Percentiles rank a stretch among this genome's conserved stretches.
Conservation (phyloP, 2,888 invertebrate species). For the Melieria crassipennis region DNA sequence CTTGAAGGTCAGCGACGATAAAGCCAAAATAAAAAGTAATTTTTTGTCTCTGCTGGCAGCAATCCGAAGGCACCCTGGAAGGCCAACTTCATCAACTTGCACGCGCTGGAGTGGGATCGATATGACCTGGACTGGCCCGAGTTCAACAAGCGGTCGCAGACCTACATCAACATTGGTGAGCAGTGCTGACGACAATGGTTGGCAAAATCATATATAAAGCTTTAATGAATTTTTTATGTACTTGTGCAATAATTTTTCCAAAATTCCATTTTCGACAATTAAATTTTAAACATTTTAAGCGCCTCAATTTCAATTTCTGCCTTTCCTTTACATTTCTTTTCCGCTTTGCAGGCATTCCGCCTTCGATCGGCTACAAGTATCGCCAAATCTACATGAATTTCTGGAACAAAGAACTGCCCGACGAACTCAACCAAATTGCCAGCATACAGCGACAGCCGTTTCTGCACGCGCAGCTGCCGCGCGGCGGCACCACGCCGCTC, state of each 20-base stretch:
- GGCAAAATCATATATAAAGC: no score
- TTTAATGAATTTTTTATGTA: no score
- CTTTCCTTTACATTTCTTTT: neutral
- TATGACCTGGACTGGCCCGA: slow-evolving; percentile 86
- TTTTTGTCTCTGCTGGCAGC: slow-evolving; percentile 65
- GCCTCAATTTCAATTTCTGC: neutral
- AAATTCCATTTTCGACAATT: no score
- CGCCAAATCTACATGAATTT: slow-evolving; percentile 80
- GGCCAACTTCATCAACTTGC: slow-evolving; percentile 72
- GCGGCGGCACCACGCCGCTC: slow-evolving; percentile 17
- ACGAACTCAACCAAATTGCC: slow-evolving; percentile 71
- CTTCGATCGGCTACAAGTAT: slow-evolving; percentile 78
- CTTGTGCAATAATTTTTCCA: no score
- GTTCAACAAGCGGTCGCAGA: slow-evolving; percentile 78
- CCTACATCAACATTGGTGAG: slow-evolving; percentile 77
- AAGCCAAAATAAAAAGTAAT: neutral
- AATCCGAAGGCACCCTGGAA: slow-evolving; percentile 81
- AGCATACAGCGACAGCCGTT: slow-evolving; percentile 58
- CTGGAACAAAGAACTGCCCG: slow-evolving; percentile 86
- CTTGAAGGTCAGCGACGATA: neutral
- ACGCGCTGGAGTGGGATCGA: slow-evolving; percentile 74
- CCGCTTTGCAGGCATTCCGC: slow-evolving; percentile 73
- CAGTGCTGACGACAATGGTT: neutral
- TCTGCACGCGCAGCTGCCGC: slow-evolving; percentile 38
- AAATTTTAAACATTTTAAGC: no score